Conservation (phyloP, 2,113 vertebrate genomes). For the Pygoscelis antarcticus region DNA sequence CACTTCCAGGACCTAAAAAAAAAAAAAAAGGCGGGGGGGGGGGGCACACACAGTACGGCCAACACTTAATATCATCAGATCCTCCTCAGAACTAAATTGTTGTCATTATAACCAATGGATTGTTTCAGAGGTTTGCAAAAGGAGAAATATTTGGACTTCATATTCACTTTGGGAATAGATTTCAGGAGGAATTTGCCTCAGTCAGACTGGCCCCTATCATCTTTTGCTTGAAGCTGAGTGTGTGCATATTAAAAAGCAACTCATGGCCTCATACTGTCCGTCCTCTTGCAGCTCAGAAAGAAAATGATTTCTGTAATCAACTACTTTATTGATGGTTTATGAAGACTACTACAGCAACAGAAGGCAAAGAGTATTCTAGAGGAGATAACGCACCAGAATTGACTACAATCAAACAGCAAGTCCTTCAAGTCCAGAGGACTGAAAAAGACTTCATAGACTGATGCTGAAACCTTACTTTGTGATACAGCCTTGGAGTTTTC, state of each 20-base stretch:
- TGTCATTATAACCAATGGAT: neutral
- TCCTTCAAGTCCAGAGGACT: neutral
- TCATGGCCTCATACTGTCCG: neutral
- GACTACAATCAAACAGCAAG: neutral
- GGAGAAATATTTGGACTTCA: neutral
- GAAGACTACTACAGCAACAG: neutral
- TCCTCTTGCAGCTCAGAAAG: neutral
- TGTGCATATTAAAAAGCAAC: neutral
- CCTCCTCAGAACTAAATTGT: neutral
- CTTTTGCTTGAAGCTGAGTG: neutral
- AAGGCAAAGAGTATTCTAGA: neutral
- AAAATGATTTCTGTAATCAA: neutral
- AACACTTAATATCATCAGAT: neutral
- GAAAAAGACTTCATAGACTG: neutral
- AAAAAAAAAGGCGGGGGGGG: neutral
- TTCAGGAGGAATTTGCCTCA: neutral
- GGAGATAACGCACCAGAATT: neutral
- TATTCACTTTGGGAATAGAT: neutral
- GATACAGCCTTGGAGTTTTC: neutral
- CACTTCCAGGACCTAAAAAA: slow-evolving; percentile 85
- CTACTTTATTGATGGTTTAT: neutral
- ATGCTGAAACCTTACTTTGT: neutral
- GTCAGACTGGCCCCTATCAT: neutral
- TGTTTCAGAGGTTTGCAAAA: neutral
- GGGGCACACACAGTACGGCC: neutral